These are phyloP conservation scores for Cataglyphis hispanica DNA, from an alignment of 1,140 invertebrate genomes.

Conservation along the genomic window DNA sequence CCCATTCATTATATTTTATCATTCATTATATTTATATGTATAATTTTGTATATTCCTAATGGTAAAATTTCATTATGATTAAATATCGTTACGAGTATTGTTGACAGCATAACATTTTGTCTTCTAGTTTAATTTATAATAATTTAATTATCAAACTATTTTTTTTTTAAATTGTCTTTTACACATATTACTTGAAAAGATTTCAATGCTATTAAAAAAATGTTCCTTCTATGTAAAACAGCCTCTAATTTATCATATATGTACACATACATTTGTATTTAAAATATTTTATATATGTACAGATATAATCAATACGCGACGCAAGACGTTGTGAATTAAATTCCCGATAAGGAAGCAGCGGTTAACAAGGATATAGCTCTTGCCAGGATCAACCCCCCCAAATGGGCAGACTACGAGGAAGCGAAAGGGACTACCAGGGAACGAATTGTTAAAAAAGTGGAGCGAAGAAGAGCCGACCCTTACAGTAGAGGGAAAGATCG, in stretches of 20 bases:
- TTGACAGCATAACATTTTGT: not conserved
- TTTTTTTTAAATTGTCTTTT: not conserved
- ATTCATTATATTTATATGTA: not conserved
- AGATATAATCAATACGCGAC: not conserved
- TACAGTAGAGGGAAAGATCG: not conserved
- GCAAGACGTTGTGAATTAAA: not conserved
- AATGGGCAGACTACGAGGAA: conserved; percentile 22
- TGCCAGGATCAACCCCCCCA: not conserved
- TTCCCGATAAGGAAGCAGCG: not conserved
- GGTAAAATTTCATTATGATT: too few species aligned
- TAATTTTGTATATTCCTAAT: too few species aligned
- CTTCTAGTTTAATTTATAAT: not conserved
- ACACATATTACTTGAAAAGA: not conserved
- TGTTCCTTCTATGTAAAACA: too few species aligned
- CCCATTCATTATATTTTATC: conserved; percentile 6
- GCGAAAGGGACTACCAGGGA: conserved; percentile 46
- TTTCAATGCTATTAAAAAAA: not conserved
- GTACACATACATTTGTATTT: not conserved
- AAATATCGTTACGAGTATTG: too few species aligned
- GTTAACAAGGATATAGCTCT: not conserved
- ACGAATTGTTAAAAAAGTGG: conserved; percentile 46
- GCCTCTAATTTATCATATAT: not conserved
- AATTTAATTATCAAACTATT: not conserved
- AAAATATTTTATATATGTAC: not conserved
- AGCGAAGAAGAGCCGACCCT: conserved; percentile 36